phyloP scores from a whole-genome alignment of 2,888 invertebrate genomes.

The Mythimna lalbum region DNA sequence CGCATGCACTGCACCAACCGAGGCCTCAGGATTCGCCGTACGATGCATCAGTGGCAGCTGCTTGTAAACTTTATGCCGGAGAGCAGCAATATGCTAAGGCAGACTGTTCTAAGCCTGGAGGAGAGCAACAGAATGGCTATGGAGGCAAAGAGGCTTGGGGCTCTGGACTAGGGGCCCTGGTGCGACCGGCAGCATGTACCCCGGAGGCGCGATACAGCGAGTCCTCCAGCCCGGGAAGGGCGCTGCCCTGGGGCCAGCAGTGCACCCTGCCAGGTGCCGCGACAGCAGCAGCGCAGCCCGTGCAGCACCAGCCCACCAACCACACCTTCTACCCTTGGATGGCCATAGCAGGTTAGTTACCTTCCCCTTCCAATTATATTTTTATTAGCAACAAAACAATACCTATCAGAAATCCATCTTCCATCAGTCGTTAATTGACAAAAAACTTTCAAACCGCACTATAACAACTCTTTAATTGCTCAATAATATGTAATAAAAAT shows the following conservation, averaged over 20 bases:
- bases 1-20: constrained; percentile 94
- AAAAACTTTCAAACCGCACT: constrained; percentile 49
- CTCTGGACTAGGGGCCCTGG: constrained; percentile 92
- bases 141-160: constrained; percentile 94
- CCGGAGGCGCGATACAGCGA: constrained; percentile 97
- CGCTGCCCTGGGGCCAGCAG: constrained; percentile 96
- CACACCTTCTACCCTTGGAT: constrained; percentile 99
- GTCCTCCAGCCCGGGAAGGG: constrained; percentile 95
- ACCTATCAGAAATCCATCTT: constrained; percentile 18
- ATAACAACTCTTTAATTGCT: constrained; percentile 67
- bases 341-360: constrained; percentile 98
- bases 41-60: constrained; percentile 97
- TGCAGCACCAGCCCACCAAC: constrained; percentile 97
- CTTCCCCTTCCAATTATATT: constrained; percentile 30
- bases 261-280: constrained; percentile 96
- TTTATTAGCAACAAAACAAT: constrained; percentile 40
- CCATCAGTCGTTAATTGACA: constrained; percentile 54
- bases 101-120: constrained; percentile 94
- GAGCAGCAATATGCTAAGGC: constrained; percentile 93
- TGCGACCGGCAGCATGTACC: constrained; percentile 97
- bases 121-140: constrained; percentile 92
- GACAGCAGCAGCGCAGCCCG: constrained; percentile 95
- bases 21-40: constrained; percentile 97
- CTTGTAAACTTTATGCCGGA: constrained; percentile 95
- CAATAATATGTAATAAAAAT: constrained; percentile 68